Conservation (phyloP, 2,113 vertebrate genomes). For the Caretta caretta region DNA sequence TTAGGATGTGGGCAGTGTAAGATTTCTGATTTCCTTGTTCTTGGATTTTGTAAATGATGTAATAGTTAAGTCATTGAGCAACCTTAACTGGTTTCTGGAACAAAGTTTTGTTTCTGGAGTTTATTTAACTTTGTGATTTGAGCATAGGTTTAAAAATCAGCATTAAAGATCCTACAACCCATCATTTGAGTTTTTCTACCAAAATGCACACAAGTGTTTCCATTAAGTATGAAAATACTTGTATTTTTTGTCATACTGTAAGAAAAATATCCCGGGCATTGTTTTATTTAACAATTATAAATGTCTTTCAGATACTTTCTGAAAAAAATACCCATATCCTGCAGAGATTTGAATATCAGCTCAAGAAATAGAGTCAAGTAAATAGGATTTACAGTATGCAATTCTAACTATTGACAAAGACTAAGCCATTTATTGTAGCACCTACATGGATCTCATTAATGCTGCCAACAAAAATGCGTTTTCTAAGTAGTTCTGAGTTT, state of each 20-base stretch:
- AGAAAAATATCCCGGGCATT: not conserved
- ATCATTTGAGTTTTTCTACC: not conserved
- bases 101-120: rapidly evolving
- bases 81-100: not conserved
- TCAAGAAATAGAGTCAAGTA: not conserved
- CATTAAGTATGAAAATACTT: not conserved
- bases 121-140: rapidly evolving
- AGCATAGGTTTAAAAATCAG: not conserved
- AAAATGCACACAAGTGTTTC: not conserved
- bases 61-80: rapidly evolving
- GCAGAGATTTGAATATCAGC: not conserved
- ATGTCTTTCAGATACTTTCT: not conserved
- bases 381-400: constrained; percentile 19
- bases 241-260: not conserved
- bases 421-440: constrained; percentile 6
- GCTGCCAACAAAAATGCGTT: constrained; percentile 6
- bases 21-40: not conserved
- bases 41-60: not conserved
- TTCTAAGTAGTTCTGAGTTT: not conserved
- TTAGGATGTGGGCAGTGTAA: rapidly evolving
- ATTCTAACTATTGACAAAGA: not conserved
- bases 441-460: constrained; percentile 21
- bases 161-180: not conserved
- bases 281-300: constrained; percentile 11
- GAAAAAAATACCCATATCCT: not conserved